These are phyloP conservation scores for Neopelma chrysocephalum DNA, from an alignment of 2,797 vertebrate species.

Conservation along the genomic window DNA sequence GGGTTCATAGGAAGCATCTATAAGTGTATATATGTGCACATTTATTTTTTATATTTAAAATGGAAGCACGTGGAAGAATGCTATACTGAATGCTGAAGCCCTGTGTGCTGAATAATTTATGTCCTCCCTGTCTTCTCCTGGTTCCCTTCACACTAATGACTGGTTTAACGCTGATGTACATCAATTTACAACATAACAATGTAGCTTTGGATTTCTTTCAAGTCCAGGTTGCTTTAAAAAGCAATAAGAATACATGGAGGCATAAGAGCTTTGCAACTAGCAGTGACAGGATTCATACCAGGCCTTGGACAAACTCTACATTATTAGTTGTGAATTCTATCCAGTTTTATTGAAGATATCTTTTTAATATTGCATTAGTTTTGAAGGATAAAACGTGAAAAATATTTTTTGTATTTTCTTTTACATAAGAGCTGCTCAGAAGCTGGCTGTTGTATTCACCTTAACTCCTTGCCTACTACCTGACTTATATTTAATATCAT, in stretches of 20 bases:
- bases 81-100: background rate
- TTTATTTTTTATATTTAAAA: slow-evolving; percentile 20
- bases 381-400: slow-evolving; percentile 14
- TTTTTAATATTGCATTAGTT: slow-evolving; percentile 43
- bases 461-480: background rate
- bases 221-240: slow-evolving; percentile 46
- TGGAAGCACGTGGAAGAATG: slow-evolving; percentile 7
- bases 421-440: background rate
- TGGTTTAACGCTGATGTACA: slow-evolving; percentile 18
- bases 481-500: background rate
- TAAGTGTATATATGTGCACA: background rate
- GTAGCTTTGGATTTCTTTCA: slow-evolving; percentile 48
- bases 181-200: slow-evolving; percentile 50
- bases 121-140: background rate
- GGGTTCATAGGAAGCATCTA: background rate
- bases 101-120: slow-evolving; percentile 55
- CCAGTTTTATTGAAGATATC: background rate
- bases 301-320: background rate
- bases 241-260: slow-evolving; percentile 15
- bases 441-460: background rate
- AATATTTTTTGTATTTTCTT: background rate
- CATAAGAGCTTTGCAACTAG: slow-evolving; percentile 9
- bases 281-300: background rate
- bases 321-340: slow-evolving; percentile 27
- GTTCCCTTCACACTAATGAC: slow-evolving; percentile 37